phyloP scores from a whole-genome alignment of 30 jellyfish, hydroid and myxozoan genomes.

The Pelagia noctiluca region DNA sequence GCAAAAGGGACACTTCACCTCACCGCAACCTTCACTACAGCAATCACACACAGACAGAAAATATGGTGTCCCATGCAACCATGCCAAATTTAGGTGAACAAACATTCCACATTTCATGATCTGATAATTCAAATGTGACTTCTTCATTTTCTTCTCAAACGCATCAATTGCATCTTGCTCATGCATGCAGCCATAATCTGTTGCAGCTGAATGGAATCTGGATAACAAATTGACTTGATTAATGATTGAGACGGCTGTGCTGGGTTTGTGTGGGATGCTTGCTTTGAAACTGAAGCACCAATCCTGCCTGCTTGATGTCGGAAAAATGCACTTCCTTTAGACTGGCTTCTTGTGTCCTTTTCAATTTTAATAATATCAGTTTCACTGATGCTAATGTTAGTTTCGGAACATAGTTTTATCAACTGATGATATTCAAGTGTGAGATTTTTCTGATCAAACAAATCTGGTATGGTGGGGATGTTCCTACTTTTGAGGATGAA shows the following conservation, averaged over 20 bases:
- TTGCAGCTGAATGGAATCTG: slow-evolving; percentile 63
- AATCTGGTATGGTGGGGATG: slow-evolving; percentile 42
- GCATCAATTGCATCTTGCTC: slow-evolving; percentile 57
- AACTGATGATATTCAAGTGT: slow-evolving; percentile 51
- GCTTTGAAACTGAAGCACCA: slow-evolving; percentile 62
- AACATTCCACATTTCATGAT: slow-evolving; percentile 3
- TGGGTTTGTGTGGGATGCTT: slow-evolving; percentile 51
- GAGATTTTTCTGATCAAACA: slow-evolving; percentile 26
- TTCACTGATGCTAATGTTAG: slow-evolving; percentile 28
- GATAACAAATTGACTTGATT: slow-evolving; percentile 52
- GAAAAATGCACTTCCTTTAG: slow-evolving; percentile 56
- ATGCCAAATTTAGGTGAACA: neutral
- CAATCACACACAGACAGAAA: slow-evolving; percentile 44
- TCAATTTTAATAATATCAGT: slow-evolving; percentile 38
- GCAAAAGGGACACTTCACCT: slow-evolving; percentile 34
- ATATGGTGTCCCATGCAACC: slow-evolving; percentile 44
- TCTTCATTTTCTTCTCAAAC: slow-evolving; percentile 31
- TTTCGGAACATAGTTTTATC: slow-evolving; percentile 37
- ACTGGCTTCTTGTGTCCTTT: slow-evolving; percentile 66
- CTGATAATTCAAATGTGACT: slow-evolving; percentile 26
- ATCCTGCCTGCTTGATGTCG: slow-evolving; percentile 66
- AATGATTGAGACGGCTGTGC: slow-evolving; percentile 65
- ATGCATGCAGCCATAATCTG: slow-evolving; percentile 63
- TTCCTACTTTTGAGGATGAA: slow-evolving; percentile 52
- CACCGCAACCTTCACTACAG: slow-evolving; percentile 29